These are phyloP conservation scores for Heptranchias perlo DNA, from an alignment of 2,113 vertebrate species.

Conservation along the genomic window DNA sequence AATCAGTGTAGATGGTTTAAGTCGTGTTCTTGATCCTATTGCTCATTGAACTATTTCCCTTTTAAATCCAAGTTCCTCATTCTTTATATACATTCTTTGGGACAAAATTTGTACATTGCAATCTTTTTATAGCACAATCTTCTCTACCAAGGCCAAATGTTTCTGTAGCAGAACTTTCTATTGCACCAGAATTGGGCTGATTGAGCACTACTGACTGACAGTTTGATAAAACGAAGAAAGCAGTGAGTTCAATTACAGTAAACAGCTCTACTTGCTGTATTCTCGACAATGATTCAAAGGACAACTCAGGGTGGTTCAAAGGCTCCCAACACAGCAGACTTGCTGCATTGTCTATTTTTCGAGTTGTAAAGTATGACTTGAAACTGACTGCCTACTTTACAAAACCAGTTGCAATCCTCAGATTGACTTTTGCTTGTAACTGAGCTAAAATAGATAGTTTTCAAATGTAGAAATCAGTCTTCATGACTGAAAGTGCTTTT, in stretches of 20 bases:
- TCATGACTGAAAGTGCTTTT: not conserved
- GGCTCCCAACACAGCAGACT: not conserved
- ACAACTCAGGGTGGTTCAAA: slow-evolving; percentile 6
- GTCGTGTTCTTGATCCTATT: not conserved
- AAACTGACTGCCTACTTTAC: not conserved
- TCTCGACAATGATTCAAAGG: slow-evolving; percentile 17
- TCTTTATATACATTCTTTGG: not conserved
- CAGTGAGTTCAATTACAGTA: slow-evolving; percentile 2
- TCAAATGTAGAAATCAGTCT: not conserved
- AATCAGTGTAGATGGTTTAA: not conserved
- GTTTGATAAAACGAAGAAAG: slow-evolving; percentile 29
- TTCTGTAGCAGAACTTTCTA: not conserved
- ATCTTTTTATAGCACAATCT: not conserved
- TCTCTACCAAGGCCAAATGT: not conserved
- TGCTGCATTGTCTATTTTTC: not conserved
- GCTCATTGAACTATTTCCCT: not conserved
- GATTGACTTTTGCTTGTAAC: not conserved
- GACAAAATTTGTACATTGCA: not conserved
- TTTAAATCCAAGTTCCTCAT: not conserved
- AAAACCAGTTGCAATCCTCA: not conserved
- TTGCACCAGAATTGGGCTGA: not conserved
- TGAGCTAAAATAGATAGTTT: slow-evolving; percentile 10
- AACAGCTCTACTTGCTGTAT: slow-evolving; percentile 1
- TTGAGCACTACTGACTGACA: not conserved
- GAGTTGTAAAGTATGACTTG: not conserved